Evolutionary conservation across 2,888 invertebrate species (phyloP), one percentile per base, ranked within the genome.

Genomic region (Pseudococcus longispinus): DNA sequence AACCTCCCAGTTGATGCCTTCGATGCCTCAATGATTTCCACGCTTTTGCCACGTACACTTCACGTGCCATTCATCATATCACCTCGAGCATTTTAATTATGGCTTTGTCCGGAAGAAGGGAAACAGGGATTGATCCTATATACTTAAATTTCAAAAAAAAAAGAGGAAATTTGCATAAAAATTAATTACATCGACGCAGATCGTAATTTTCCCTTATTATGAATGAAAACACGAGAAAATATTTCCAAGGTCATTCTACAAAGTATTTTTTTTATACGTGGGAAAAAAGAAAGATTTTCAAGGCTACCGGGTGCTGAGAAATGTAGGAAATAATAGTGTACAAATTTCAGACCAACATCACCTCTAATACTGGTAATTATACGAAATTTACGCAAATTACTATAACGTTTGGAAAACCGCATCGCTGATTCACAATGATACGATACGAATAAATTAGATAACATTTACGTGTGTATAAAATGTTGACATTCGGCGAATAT

Each of bases 401-500:
- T 8, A n/a, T n/a, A 23, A 23, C 11, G 60, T 60, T 60, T 2
- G 60, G 23, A 60, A 60, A 60, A 60, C 9, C 23, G 20, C 60
- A 60, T 60, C 60, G 15, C 60, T 60, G 60, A 60, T 60, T 60
- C 23, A 23, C 23, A 20, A 5, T 20, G 23, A 13, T 15, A 60
- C 20, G 60, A 60, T 60, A 23, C 60, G 23, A 60, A 60, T 60
- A 23, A 60, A 60, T 60, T 60, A 60, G 23, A 60, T 23, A 60
- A 20, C 23, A 60, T 23, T 60, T 60, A 23, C 2, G 15, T n/a
- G n/a, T 11, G 26, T 20, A 60, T 26, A 65, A 26, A 65, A 65
- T 65, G 65, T 65, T 65, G 65, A 65, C 65, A 65, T 65, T 65
- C 65, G 65, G 9, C 65, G 65, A 65, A 65, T 26, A 65, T 65